These are phyloP conservation scores for Oscheius sp. DNA, from an alignment of 1,140 invertebrate genomes.

Conservation along the genomic window DNA sequence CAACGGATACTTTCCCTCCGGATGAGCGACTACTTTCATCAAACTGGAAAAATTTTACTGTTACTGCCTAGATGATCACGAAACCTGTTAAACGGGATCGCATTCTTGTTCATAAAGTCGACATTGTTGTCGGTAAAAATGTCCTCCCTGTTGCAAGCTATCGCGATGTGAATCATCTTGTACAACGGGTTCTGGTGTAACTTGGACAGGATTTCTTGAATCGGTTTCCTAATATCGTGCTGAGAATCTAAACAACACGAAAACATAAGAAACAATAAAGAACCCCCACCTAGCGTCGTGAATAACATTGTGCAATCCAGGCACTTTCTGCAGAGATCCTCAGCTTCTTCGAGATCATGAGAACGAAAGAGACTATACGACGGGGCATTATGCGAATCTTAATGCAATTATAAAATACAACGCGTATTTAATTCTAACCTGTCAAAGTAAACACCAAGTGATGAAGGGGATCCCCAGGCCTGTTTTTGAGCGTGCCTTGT, in stretches of 20 bases:
- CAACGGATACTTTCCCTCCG: slow-evolving; percentile 55
- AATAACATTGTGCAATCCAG: slow-evolving; percentile 31
- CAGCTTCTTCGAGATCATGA: slow-evolving; percentile 35
- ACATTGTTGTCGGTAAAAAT: slow-evolving; percentile 35
- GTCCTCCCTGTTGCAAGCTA: slow-evolving; percentile 39
- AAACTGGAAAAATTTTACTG: neutral
- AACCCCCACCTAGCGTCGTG: slow-evolving; percentile 26
- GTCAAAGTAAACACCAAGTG: slow-evolving; percentile 19
- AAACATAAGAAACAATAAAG: neutral
- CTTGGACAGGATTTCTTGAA: slow-evolving; percentile 36
- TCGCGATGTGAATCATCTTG: slow-evolving; percentile 41
- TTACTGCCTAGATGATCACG: neutral
- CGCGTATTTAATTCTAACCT: neutral
- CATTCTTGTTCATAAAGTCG: slow-evolving; percentile 40
- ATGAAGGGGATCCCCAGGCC: slow-evolving; percentile 26
- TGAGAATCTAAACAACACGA: slow-evolving; percentile 3
- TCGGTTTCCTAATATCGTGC: slow-evolving; percentile 22
- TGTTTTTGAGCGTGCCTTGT: slow-evolving; percentile 33
- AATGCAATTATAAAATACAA: neutral
- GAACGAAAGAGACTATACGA: slow-evolving; percentile 34
- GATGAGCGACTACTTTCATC: slow-evolving; percentile 28
- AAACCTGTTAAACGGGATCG: neutral
- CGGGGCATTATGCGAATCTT: neutral
- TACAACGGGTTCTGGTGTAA: slow-evolving; percentile 38
- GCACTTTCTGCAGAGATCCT: slow-evolving; percentile 36